Evolutionary conservation across 2,113 vertebrate species (phyloP), one percentile per base, ranked within the genome.

Genomic region (Indicator indicator): DNA sequence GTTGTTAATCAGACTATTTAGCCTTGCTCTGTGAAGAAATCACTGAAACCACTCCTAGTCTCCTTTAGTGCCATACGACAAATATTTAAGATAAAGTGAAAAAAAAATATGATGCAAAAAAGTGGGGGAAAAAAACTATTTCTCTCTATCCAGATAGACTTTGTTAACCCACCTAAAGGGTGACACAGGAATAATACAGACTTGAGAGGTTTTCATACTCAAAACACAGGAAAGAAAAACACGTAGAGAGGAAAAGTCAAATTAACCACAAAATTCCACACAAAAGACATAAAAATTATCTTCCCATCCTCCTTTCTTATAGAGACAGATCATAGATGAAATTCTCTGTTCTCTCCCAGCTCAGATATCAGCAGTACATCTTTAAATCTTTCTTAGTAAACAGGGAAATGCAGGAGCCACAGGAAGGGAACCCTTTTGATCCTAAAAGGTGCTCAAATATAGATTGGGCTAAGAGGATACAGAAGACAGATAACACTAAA

Each of bases 401-500:
- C 16, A 16, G 8, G 7, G 23, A 89, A 94, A 38, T 36, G 30
- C 16, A 59, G 36, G n/a, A 73, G 4, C n/a, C 33, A 28, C 20
- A 30, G 9, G 12, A 48, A 9, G 18, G 50, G 13, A 77, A 74
- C 12, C 0, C 14, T 15, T 83, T 81, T 84, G 65, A 81, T 93
- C 59, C 55, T 60, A 33, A 69, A 76, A 88, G 59, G 40, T 73
- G 69, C 91, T 46, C 62, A 77, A 59, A 89, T 32, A 70, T 26
- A 88, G 21, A 76, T 36, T 75, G 90, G 38, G 19, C 32, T 92
- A 89, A 95, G 60, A 88, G 82, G 52, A 85, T 83, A 62, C 50
- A 62, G 36, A 88, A 59, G 87, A 80, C 27, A 20, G 50, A 24
- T n/a, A 82, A 24, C 68, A 80, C 50, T 70, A 89, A 96, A 89